Percentiles rank a stretch among this genome's conserved stretches.
phyloP scores from a whole-genome alignment of 1,140 invertebrate genomes.

The Sycobia sp. region DNA sequence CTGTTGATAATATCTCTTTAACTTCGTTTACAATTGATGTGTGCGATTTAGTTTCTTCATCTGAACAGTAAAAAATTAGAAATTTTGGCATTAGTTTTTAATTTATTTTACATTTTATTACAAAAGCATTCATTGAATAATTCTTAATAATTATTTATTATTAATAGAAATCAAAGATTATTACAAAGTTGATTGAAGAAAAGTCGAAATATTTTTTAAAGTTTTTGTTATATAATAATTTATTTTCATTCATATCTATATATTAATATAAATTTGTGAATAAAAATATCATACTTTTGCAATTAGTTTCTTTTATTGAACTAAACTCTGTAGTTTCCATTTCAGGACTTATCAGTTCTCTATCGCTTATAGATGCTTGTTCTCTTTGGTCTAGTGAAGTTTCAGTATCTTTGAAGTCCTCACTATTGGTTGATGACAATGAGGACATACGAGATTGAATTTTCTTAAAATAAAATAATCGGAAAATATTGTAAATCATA shows the following conservation, averaged over 20 bases:
- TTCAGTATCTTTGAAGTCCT: background rate
- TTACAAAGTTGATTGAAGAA: too few relatives aligned
- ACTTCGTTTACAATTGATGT: slow-evolving; percentile 11
- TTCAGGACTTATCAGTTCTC: too few relatives aligned
- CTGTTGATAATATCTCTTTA: slow-evolving; percentile 4
- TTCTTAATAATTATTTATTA: background rate
- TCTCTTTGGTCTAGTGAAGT: background rate
- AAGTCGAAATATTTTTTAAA: too few relatives aligned
- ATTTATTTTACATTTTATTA: background rate
- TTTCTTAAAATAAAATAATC: background rate
- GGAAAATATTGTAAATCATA: too few relatives aligned
- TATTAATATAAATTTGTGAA: too few relatives aligned
- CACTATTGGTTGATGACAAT: background rate
- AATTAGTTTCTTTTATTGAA: too few relatives aligned
- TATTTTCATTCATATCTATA: too few relatives aligned
- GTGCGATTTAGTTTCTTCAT: background rate
- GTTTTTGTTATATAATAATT: too few relatives aligned
- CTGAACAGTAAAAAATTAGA: too few relatives aligned
- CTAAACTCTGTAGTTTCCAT: too few relatives aligned
- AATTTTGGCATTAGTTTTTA: background rate
- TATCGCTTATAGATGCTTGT: background rate
- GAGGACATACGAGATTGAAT: background rate
- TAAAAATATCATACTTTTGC: too few relatives aligned
- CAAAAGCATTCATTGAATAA: background rate
- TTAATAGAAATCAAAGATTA: too few relatives aligned